phyloP scores from a whole-genome alignment of 2,888 invertebrate species.

The Drosophila robusta region DNA sequence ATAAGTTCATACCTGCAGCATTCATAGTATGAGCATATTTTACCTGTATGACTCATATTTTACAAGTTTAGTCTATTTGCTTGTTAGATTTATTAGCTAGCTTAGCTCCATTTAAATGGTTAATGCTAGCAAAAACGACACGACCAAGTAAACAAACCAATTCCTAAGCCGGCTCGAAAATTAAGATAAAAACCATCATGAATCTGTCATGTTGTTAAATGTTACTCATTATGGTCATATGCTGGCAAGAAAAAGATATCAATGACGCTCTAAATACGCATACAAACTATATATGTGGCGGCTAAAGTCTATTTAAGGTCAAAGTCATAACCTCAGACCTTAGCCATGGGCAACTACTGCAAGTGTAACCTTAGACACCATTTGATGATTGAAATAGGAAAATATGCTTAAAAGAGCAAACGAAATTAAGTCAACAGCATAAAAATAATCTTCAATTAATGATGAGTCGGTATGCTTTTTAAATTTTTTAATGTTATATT shows the following conservation, averaged over 20 bases:
- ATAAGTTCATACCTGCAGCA: not conserved
- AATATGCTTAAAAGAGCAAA: conserved; percentile 18
- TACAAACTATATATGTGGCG: conserved; percentile 7
- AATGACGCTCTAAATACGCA: conserved; percentile 30
- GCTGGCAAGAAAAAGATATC: conserved; percentile 26
- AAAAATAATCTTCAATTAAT: not conserved
- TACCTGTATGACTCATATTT: conserved; percentile 18
- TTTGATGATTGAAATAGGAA: conserved; percentile 20
- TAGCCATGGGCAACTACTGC: conserved; percentile 26
- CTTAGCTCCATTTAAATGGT: conserved; percentile 11
- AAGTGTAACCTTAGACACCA: conserved; percentile 48
- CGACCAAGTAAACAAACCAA: not conserved
- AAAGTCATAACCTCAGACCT: conserved; percentile 30
- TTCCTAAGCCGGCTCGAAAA: conserved; percentile 15
- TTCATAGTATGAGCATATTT: conserved; percentile 1
- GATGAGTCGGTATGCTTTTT: no score
- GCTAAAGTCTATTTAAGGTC: conserved; percentile 27
- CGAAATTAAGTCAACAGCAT: conserved; percentile 3
- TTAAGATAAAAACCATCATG: conserved; percentile 36
- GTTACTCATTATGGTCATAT: conserved; percentile 23
- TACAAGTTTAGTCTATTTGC: conserved; percentile 16
- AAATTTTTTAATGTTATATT: no score
- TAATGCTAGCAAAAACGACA: not conserved
- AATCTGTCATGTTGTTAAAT: conserved; percentile 22
- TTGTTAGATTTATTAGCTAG: conserved; percentile 14